Base-by-base conservation (phyloP, 2,113 vertebrate genomes). In the Sceloporus tristichus region DNA sequence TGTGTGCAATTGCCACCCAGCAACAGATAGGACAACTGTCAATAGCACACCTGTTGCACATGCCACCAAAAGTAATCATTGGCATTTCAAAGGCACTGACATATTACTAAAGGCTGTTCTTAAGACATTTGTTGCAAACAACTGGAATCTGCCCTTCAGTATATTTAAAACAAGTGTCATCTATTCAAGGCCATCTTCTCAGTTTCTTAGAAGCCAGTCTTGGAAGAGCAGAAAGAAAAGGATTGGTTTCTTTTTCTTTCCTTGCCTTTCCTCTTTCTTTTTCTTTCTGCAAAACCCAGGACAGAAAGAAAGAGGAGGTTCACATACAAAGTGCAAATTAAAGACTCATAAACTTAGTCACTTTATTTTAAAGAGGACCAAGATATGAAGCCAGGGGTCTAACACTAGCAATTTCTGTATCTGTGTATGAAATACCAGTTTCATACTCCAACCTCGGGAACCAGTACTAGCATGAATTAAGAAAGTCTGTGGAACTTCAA, bases 91-190 rank as follows among this genome's bases (percentile, higher is more conserved):
- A 70, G 80, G 62, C 34, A 68, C 25, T 29, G 16, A 82, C 25
- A 27, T 77, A 38, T 77, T 42, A 74, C 5, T 74, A 34, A 40
- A 38, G 68, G 73, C 88, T 78, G 87, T 92, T 77, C 87, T 90
- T 80, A 87, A 91, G 90, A 92, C 94, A 95, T 94, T 91, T 96
- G 95, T 94, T 90, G 85, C 85, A 85, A 92, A 93, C 90, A 91
- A 85, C n/a, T 77, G 71, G 91, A 90, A 78, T 68, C 82, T 79
- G 90, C 85, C 91, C 88, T 91, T 90, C 92, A 93, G 85, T 88
- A 89, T 74, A 89, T 77, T 34, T 90, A 11, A 96, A 16, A 48
- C 59, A 82, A 42, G 92, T 85, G 90, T 94, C 95, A 95, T 93
- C 91, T 93, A 93, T 93, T 93, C 82, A 62, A 89, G 68, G 77